Percentiles rank a stretch among this genome's conserved stretches.
Evolutionary conservation across 2,888 invertebrate species (phyloP).

Genomic region (Drosophila robusta): DNA sequence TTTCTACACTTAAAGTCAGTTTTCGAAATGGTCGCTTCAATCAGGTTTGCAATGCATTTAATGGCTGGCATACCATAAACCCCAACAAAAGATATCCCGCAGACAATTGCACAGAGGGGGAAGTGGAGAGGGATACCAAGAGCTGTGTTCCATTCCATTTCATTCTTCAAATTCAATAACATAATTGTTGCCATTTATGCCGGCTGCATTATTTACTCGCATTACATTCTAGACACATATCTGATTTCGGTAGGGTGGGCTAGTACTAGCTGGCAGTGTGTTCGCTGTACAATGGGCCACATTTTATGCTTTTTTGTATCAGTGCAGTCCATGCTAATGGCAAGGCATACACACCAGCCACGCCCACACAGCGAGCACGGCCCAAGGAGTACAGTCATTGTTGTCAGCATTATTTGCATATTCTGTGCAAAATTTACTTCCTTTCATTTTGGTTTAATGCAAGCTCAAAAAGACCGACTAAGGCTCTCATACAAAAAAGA

Average conservation of each 20-base stretch:
- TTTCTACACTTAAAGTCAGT: not conserved
- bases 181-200: slow-evolving; percentile 70
- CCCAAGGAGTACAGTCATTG: slow-evolving; percentile 55
- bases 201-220: slow-evolving; percentile 58
- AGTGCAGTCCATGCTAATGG: slow-evolving; percentile 68
- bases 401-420: slow-evolving; percentile 78
- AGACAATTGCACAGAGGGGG: slow-evolving; percentile 11
- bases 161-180: slow-evolving; percentile 60
- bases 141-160: slow-evolving; percentile 15
- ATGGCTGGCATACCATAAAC: not conserved
- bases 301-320: slow-evolving; percentile 50
- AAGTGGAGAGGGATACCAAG: not conserved
- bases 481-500: slow-evolving; percentile 13
- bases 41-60: slow-evolving; percentile 17
- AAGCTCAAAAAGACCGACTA: slow-evolving; percentile 44
- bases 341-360: slow-evolving; percentile 28
- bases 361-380: slow-evolving; percentile 7
- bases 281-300: slow-evolving; percentile 42
- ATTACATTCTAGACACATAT: slow-evolving; percentile 55
- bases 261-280: not conserved
- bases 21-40: not conserved
- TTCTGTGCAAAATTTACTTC: slow-evolving; percentile 74
- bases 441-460: slow-evolving; percentile 65
- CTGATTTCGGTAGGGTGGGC: slow-evolving; percentile 48
- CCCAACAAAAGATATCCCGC: slow-evolving; percentile 16